phyloP scores from a whole-genome alignment of 2,797 vertebrate species.

The Yasuhikotakia modesta region DNA sequence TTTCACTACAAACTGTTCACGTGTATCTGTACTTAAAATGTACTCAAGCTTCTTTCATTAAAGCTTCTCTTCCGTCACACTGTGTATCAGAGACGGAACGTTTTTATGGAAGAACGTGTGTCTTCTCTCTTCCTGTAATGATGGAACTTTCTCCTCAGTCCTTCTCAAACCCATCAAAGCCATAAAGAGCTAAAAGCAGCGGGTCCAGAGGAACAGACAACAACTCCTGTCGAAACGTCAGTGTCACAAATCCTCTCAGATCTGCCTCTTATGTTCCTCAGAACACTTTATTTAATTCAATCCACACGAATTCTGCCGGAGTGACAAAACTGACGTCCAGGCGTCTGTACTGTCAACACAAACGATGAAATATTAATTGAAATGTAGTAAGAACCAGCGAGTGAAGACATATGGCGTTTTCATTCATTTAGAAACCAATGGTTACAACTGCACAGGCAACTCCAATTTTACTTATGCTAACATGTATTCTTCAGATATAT shows the following conservation, averaged over 20 bases:
- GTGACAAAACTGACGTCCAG: background rate
- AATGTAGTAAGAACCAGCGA: slow-evolving; percentile 26
- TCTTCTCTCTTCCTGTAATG: slow-evolving; percentile 43
- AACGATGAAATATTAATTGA: background rate
- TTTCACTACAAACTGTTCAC: slow-evolving; percentile 20
- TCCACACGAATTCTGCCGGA: slow-evolving; percentile 27
- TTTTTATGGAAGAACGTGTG: slow-evolving; percentile 40
- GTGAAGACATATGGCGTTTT: slow-evolving; percentile 25
- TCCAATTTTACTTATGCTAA: slow-evolving; percentile 4
- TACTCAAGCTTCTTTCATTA: slow-evolving; percentile 45
- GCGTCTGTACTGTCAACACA: slow-evolving; percentile 8
- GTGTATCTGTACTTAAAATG: slow-evolving; percentile 56
- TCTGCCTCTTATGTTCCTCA: slow-evolving; percentile 17
- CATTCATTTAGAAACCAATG: slow-evolving; percentile 41
- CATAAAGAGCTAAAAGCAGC: slow-evolving; percentile 29
- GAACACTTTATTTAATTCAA: slow-evolving; percentile 29
- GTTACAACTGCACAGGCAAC: slow-evolving; percentile 8
- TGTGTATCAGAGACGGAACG: slow-evolving; percentile 53
- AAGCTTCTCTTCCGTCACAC: slow-evolving; percentile 48
- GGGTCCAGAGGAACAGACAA: slow-evolving; percentile 40
- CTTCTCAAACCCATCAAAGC: slow-evolving; percentile 46
- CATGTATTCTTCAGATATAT: too few relatives aligned
- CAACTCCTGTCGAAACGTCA: slow-evolving; percentile 44
- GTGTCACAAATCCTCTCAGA: slow-evolving; percentile 52
- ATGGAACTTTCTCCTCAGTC: slow-evolving; percentile 52